Base-by-base conservation (phyloP, 2,113 vertebrate genomes). In the Platichthys flesus region DNA sequence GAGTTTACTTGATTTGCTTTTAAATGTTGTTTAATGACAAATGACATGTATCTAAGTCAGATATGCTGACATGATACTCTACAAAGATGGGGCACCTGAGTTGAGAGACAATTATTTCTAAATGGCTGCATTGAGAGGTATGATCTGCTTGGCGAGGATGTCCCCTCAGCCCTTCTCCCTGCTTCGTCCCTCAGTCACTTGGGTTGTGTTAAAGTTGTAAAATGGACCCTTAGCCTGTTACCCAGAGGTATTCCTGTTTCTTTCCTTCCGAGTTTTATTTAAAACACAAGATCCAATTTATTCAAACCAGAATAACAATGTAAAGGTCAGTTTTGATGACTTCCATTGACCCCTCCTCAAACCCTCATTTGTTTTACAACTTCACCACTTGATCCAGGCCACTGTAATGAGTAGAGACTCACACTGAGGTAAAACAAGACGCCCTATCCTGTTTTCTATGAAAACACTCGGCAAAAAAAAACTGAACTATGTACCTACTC, bases 51-150 rank as follows among this genome's bases (percentile, higher is more conserved):
- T 83, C 74, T 70, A 62, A 89, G 71, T 63, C 9, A 26, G 35
- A 70, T 67, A 76, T 81, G 74, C 78, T 85, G 82, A 74, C 74
- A 85, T 74, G 74, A 79, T 85, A 49, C 71, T 86, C 70, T 67
- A 81, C 78, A 86, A 82, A 81, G 59, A 84, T 86, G 82, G 51
- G 65, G 52, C 78, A 92, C 91, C 93, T 90, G 89, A 93, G 90
- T 80, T 85, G 83, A 89, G 76, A 88, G 65, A 84, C 71, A 35
- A 71, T 61, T 82, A 60, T 67, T 82, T 85, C 9, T 58, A 69
- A 67, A 81, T 78, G 79, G 67, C 78, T 85, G 81, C 76, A 83
- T 65, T 58, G 70, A 79, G 86, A 87, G 81, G 85, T 88, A 76
- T 69, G 82, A 88, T 60, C 68, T 82, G 73, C 49, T 66, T 54